phyloP scores from a whole-genome alignment of 2,888 invertebrate species.

The Clitarchus hookeri region DNA sequence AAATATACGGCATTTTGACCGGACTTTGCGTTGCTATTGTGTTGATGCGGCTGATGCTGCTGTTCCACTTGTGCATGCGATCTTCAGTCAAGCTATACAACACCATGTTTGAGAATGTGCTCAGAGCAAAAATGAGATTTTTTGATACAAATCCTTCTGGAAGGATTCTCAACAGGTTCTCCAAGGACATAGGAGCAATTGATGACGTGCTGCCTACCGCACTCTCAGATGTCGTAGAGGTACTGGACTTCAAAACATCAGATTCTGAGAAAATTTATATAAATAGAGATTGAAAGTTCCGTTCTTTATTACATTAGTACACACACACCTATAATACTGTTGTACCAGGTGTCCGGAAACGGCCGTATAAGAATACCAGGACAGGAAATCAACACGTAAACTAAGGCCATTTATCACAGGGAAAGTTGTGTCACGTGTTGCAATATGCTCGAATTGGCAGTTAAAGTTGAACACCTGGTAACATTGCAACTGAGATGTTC shows the following conservation, averaged over 20 bases:
- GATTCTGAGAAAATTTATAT: too few species aligned
- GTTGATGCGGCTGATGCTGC: background rate
- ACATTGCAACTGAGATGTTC: too few species aligned
- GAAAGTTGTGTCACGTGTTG: too few species aligned
- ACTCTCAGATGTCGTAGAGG: slow-evolving; percentile 57
- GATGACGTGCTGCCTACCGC: slow-evolving; percentile 74
- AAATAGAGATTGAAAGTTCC: too few species aligned
- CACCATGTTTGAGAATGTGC: slow-evolving; percentile 60
- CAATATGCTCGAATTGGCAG: too few species aligned
- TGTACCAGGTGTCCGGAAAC: too few species aligned
- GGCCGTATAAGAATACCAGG: too few species aligned
- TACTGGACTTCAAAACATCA: background rate
- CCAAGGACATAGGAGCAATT: slow-evolving; percentile 81
- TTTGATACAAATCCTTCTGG: slow-evolving; percentile 82
- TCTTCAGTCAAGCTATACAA: slow-evolving; percentile 61
- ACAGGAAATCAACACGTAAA: too few species aligned
- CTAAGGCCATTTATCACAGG: too few species aligned
- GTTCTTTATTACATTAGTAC: too few species aligned
- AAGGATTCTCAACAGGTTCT: slow-evolving; percentile 79
- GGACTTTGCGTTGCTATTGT: background rate
- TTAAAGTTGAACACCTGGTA: too few species aligned
- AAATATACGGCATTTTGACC: background rate
- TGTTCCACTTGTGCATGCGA: slow-evolving; percentile 52
- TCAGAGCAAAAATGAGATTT: slow-evolving; percentile 67
- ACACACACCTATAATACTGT: too few species aligned